Base-by-base conservation (phyloP, 1,140 invertebrate genomes). In the Agraylea sexmaculata region DNA sequence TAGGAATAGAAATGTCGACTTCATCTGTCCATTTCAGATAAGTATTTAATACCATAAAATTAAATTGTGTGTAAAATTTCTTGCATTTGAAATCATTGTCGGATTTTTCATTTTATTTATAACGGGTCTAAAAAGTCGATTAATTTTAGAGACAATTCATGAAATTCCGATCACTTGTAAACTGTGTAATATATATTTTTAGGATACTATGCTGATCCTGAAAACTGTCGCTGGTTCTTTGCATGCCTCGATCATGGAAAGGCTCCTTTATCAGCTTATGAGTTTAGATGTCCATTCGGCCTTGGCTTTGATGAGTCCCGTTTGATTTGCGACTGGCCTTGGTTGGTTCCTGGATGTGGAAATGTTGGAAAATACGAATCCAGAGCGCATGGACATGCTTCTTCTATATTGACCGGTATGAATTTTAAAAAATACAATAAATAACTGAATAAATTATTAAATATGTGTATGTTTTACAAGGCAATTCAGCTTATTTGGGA, bases 151-250 rank as follows among this genome's bases (percentile, higher is more conserved):
- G 8, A 27, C 8, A 27, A n/a, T 25, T n/a, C 7, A 25, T 25
- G 7, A n/a, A n/a, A 25, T 7, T 25, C 23, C 7, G n/a, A 7
- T 25, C 13, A 6, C 12, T 39, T 30, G 64, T 63, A 43, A n/a
- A 15, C 6, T 6, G 6, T n/a, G 15, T n/a, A 25, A 36, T 36
- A 10, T 43, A 50, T 52, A 1, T 51, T 61, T 53, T 49, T 62
- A 69, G 79, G 79, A 37, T 74, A 83, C 51, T 87, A 81, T 54
- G 80, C 78, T 1, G 83, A 88, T 63, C 81, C 81, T 0, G 76
- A 83, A 55, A 85, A 88, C 58, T 87, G 84, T 47, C 70, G 83
- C 37, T 87, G 81, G 80, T 88, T 87, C 71, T 87, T 84, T 54
- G 83, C 83, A 13, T 88, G 85, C 58, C 59, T 80, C 36, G 82